Percentiles rank a stretch among this genome's conserved stretches.
Evolutionary conservation across 2,113 vertebrate species (phyloP).

Genomic region (Chascanopsetta lugubris): DNA sequence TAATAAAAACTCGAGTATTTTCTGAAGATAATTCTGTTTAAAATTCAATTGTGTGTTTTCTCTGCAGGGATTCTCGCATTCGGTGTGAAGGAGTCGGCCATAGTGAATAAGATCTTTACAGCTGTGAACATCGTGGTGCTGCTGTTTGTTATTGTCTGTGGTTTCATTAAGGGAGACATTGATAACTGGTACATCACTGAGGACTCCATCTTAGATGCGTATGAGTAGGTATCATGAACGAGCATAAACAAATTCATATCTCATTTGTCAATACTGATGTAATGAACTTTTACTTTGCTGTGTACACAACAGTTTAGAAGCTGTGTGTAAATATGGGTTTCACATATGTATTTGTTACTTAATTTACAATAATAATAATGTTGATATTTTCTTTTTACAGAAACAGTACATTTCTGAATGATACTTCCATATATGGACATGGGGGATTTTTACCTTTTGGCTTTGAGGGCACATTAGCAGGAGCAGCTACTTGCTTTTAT

Average conservation of each 20-base stretch:
- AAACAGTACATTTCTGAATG: slow-evolving; percentile 71
- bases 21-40: background rate
- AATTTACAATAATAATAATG: slow-evolving; percentile 1
- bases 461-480: slow-evolving; percentile 70
- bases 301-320: background rate
- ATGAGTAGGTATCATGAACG: slow-evolving; percentile 38
- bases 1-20: too few relatives aligned
- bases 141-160: slow-evolving; percentile 83
- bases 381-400: slow-evolving; percentile 55
- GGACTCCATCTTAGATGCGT: slow-evolving; percentile 59
- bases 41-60: too few relatives aligned
- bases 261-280: too few relatives aligned
- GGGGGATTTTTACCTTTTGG: slow-evolving; percentile 84
- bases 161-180: slow-evolving; percentile 83
- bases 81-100: slow-evolving; percentile 87
- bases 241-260: background rate
- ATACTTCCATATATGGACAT: slow-evolving; percentile 71
- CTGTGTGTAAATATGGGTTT: background rate
- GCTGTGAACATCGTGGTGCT: slow-evolving; percentile 82
- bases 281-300: background rate
- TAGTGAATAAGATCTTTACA: slow-evolving; percentile 87
- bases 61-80: slow-evolving; percentile 85
- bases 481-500: slow-evolving; percentile 77
- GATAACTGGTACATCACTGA: slow-evolving; percentile 83
- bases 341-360: background rate